Conservation (phyloP, 2,797 vertebrate genomes). For the Vespertilio murinus region DNA sequence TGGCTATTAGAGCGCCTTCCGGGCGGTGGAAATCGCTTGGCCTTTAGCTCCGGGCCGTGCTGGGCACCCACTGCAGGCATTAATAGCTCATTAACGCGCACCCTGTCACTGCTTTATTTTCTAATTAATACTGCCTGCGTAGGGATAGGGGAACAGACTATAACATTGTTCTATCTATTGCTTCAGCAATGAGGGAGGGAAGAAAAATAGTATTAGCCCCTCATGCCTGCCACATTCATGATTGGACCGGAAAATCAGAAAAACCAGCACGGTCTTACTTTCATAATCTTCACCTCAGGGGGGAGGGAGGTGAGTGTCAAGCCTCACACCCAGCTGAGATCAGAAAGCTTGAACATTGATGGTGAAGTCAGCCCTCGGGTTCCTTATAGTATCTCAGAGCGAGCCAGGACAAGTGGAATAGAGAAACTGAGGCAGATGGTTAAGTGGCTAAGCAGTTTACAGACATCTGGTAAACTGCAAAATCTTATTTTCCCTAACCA, state of each 20-base stretch:
- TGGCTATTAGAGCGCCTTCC: constrained; percentile 63
- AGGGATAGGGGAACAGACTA: constrained; percentile 30
- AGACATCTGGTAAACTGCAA: not conserved
- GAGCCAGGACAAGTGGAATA: not conserved
- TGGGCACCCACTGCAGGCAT: constrained; percentile 30
- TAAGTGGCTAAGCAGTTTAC: not conserved
- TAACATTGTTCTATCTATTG: constrained; percentile 68
- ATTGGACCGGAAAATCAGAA: constrained; percentile 29
- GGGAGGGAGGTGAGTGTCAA: not conserved
- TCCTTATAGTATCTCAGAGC: not conserved
- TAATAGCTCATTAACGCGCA: constrained; percentile 65
- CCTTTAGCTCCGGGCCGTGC: constrained; percentile 54
- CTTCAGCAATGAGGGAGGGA: constrained; percentile 42
- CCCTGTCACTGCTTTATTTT: constrained; percentile 67
- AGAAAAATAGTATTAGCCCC: constrained; percentile 31
- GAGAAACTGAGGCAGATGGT: not conserved
- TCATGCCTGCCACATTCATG: constrained; percentile 24
- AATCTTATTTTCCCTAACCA: not conserved
- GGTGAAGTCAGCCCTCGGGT: too few relatives aligned
- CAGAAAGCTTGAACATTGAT: not conserved
- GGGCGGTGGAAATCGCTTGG: constrained; percentile 53
- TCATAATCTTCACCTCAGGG: not conserved
- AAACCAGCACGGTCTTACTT: constrained; percentile 58
- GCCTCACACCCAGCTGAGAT: not conserved
- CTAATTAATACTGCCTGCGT: constrained; percentile 58